Base-by-base conservation (phyloP, 2,888 invertebrate genomes). In the Sicus ferrugineus region DNA sequence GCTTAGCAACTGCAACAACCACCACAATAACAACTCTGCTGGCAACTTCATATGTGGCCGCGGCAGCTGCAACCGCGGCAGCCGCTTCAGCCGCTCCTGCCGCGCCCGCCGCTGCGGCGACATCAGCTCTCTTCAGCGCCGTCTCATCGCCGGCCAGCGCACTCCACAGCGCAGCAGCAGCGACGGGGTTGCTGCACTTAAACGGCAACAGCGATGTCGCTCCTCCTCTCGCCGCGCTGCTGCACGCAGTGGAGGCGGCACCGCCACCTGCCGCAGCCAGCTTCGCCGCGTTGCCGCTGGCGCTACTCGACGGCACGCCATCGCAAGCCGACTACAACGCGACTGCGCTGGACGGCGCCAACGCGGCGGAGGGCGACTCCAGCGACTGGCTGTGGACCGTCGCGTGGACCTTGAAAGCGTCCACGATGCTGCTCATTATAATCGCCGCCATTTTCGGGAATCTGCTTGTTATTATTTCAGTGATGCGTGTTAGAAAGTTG, bases 391-490 rank as follows among this genome's bases (percentile, higher is more conserved):
- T 89, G 56, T 86, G 89, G 63, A 87, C 89, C 48, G 86, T 91
- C 71, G 75, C 91, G 58, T 85, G 91, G 74, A 85, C 90, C 28
- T 78, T 92, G 71, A 94, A 93, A 87, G 90, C 91, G 73, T 87
- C 93, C 28, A 92, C 96, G 64, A 96, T 96, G 94, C 89, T 92
- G 50, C 89, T 93, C 78, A 95, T 97, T 73, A 96, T 97, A 73
- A 84, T 95, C 63, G 92, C 94, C 58, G 96, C 97, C 74, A 89
- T 96, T 70, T 92, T 96, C 76, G 97, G 97, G 58, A 97, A 97
- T 83, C 86, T 95, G 61, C 87, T 97, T 64, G 96, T 97, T 74
- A 96, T 97, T 75, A 92, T 95, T 48, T 91, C 91, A 78, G 93
- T 94, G 79, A 91, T 95, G 91, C 85, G 95, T 83, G 89, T 89